Percentiles rank a stretch among this genome's conserved stretches.
phyloP scores from a whole-genome alignment of 2,888 invertebrate genomes.

The Troilus luridus region DNA sequence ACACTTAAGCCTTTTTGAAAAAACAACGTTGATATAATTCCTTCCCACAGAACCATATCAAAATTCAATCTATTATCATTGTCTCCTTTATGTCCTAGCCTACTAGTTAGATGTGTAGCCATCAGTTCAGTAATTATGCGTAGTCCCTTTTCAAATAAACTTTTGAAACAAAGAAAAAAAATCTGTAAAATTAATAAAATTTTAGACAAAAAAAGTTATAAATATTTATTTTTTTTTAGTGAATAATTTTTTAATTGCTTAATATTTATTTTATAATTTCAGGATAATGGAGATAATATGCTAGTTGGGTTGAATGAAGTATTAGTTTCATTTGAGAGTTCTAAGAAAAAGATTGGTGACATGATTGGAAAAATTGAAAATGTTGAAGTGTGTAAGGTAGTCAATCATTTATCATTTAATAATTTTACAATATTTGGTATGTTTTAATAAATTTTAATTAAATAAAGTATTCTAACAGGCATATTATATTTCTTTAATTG shows the following conservation, averaged over 20 bases:
- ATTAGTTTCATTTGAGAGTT: conserved; percentile 18
- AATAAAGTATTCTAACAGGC: neutral
- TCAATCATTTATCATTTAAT: neutral
- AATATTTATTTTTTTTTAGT: neutral
- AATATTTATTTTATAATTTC: neutral
- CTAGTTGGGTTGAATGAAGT: neutral
- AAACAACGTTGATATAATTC: too few species aligned
- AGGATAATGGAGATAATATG: conserved; percentile 14
- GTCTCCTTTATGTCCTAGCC: too few species aligned
- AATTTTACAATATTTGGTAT: neutral
- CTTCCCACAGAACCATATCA: too few species aligned
- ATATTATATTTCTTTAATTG: neutral
- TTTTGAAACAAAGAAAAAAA: too few species aligned
- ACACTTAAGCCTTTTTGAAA: too few species aligned
- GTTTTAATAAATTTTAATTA: neutral
- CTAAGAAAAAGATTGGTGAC: neutral
- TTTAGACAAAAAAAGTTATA: neutral
- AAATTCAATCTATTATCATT: too few species aligned
- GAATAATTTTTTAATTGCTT: neutral
- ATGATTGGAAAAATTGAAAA: neutral
- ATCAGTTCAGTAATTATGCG: neutral
- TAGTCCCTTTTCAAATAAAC: too few species aligned
- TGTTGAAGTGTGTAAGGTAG: conserved; percentile 19
- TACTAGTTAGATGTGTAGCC: neutral
- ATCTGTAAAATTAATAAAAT: too few species aligned